A percentile compares a stretch with the other conserved stretches of the same genome.
Conservation (phyloP, 1,140 invertebrate species). For the Drosophila ambigua region DNA sequence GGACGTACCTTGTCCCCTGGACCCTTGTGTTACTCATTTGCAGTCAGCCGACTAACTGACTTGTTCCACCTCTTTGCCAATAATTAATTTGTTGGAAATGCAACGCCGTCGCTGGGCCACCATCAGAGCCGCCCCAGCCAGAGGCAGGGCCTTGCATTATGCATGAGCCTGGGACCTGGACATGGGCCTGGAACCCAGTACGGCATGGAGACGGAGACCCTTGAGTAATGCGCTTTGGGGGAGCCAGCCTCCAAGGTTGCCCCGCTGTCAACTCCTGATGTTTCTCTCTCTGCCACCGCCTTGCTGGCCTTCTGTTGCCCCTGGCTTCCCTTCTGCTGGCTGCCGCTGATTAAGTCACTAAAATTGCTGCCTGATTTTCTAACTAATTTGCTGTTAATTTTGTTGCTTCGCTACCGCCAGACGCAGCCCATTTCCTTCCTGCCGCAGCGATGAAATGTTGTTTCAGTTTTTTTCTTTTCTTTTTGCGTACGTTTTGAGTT, state of each 20-base stretch:
- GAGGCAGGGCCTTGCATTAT: slow-evolving; percentile 67
- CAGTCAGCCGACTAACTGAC: slow-evolving; percentile 37
- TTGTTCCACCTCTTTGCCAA: slow-evolving; percentile 74
- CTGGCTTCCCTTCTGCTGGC: not conserved
- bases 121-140: slow-evolving; percentile 51
- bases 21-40: slow-evolving; percentile 5
- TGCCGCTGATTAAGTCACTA: slow-evolving; percentile 71
- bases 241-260: slow-evolving; percentile 72
- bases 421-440: slow-evolving; percentile 64
- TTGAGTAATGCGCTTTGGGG: slow-evolving; percentile 70
- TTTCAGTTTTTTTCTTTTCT: slow-evolving; percentile 20
- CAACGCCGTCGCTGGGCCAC: slow-evolving; percentile 68
- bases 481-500: slow-evolving; percentile 29
- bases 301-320: not conserved
- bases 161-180: slow-evolving; percentile 55
- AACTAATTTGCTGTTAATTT: slow-evolving; percentile 78
- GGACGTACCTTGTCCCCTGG: no score
- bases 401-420: slow-evolving; percentile 48
- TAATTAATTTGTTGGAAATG: slow-evolving; percentile 82
- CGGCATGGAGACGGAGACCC: slow-evolving; percentile 13
- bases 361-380: slow-evolving; percentile 62
- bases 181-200: not conserved
- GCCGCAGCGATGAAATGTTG: slow-evolving; percentile 39
- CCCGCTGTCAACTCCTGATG: slow-evolving; percentile 21
- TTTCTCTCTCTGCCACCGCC: not conserved